Conservation (phyloP, 2,113 vertebrate species). For the Oryzias javanicus region DNA sequence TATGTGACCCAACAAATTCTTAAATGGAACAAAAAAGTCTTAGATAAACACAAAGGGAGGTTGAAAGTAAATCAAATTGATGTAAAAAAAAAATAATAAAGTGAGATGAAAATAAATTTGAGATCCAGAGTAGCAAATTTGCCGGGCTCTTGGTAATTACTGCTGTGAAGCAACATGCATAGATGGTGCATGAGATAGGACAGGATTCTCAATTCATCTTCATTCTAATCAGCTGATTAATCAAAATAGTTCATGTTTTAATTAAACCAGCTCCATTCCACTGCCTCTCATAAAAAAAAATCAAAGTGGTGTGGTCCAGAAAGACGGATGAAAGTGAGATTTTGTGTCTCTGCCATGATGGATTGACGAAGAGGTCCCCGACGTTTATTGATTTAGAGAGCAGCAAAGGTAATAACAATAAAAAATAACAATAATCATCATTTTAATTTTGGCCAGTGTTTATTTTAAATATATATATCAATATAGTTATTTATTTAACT, state of each 20-base stretch:
- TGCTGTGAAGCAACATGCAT: conserved; percentile 41
- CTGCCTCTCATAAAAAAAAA: conserved; percentile 44
- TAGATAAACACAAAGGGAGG: conserved; percentile 2
- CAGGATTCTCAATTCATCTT: conserved; percentile 41
- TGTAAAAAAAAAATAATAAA: conserved; percentile 12
- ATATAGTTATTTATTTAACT: no score
- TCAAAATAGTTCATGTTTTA: conserved; percentile 60
- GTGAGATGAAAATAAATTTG: conserved; percentile 50
- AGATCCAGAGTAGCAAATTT: conserved; percentile 42
- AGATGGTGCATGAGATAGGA: conserved; percentile 42
- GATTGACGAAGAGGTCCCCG: conserved; percentile 30
- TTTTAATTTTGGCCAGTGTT: no score
- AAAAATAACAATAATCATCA: no score
- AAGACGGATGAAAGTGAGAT: conserved; percentile 39
- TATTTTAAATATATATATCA: no score
- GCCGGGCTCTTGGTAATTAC: conserved; percentile 40
- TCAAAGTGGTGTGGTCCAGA: conserved; percentile 51
- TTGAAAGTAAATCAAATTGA: conserved; percentile 34
- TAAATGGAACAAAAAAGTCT: not conserved
- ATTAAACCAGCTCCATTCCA: conserved; percentile 59
- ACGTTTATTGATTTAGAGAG: no score
- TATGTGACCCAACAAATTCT: no score
- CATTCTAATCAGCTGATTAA: conserved; percentile 59
- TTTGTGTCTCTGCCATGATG: conserved; percentile 35
- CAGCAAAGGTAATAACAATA: no score